Base-by-base conservation (phyloP, 37 sponge, comb jelly and placozoan species). In the Corticium candelabrum region DNA sequence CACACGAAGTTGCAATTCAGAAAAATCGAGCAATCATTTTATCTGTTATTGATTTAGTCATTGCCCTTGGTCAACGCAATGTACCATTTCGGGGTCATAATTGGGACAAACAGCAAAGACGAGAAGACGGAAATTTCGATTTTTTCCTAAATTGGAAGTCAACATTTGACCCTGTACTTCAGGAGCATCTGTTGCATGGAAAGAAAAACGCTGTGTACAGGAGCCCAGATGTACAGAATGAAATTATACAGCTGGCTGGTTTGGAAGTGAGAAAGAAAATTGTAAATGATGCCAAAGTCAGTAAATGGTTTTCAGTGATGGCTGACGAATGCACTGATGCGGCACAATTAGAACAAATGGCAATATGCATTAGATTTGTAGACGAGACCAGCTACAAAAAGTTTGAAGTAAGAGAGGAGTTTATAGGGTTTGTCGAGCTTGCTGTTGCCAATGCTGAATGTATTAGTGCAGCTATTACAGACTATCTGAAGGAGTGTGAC, bases 291-390 rank as follows among this genome's bases (percentile, higher is more conserved):
- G 68, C 77, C 41, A 70, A 77, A 41, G 40, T 40, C 15, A 68
- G 74, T 27, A 41, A 41, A 35, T 88, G 34, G 32, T 88, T 68
- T 56, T 77, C 85, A 41, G 74, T 88, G 39, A 77, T 84, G n/a
- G 82, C 85, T 34, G 85, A 88, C 67, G 84, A 88, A 67, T 84
- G 40, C 29, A 81, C 80, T 37, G 90, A 86, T 82, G 62, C 67
- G 41, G 80, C 90, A 62, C 86, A 90, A 78, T 81, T 67, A 35
- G 87, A 90, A 68, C 70, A 80, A 37, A 43, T 90, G 38, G 11
- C 78, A 37, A 37, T 89, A 31, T 80, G 82, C 2, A 38, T 89
- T 69, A 38, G 83, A 40, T 85, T 74, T 85, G 88, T 87, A 40
- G 84, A 84, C n/a, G n/a, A n/a, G n/a, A n/a, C n/a, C n/a, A n/a